phyloP scores from a whole-genome alignment of 2,888 invertebrate species.

The Hipparchia semele region DNA sequence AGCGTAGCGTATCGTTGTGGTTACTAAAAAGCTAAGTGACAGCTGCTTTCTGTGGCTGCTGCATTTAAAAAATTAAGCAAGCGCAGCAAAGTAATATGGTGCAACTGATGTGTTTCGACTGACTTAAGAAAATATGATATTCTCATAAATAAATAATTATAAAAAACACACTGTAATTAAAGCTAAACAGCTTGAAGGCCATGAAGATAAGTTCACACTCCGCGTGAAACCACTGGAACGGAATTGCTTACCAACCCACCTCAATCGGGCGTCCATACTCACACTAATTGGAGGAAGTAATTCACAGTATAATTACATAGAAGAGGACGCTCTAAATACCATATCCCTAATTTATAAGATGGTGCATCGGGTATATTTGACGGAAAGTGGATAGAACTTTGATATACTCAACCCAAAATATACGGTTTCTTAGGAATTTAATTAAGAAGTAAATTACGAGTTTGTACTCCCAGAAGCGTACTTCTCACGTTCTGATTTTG shows the following conservation, averaged over 20 bases:
- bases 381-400: conserved; percentile 56
- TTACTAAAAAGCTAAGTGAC: too few species aligned
- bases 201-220: conserved; percentile 58
- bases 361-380: conserved; percentile 59
- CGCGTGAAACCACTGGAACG: conserved; percentile 53
- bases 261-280: conserved; percentile 54
- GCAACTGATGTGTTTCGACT: neutral
- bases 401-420: conserved; percentile 1
- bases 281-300: conserved; percentile 34
- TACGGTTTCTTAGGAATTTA: neutral
- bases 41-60: too few species aligned
- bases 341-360: conserved; percentile 74
- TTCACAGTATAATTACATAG: conserved; percentile 28
- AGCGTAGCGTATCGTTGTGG: too few species aligned
- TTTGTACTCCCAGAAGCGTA: neutral
- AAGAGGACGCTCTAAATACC: conserved; percentile 58
- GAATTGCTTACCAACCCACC: conserved; percentile 63
- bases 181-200: conserved; percentile 1
- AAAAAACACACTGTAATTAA: neutral
- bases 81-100: too few species aligned
- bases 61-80: too few species aligned
- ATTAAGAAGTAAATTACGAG: neutral
- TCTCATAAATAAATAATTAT: neutral
- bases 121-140: neutral
- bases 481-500: neutral